Percentiles rank a stretch among this genome's conserved stretches.
Conservation (phyloP, 2,888 invertebrate genomes). For the Aphodius granarius region DNA sequence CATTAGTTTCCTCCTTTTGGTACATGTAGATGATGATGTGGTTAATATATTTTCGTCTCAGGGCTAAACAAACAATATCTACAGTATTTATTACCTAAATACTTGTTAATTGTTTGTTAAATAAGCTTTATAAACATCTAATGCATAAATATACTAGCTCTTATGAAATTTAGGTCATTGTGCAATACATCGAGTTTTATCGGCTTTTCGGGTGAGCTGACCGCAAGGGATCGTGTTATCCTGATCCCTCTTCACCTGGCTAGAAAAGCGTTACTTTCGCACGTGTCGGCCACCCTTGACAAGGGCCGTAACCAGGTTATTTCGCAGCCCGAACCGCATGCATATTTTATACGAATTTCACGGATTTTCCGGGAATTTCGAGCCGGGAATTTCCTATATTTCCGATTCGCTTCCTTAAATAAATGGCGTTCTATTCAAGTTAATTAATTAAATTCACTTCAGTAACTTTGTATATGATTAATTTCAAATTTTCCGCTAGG, state of each 20-base stretch:
- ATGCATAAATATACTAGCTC: neutral
- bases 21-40: no score
- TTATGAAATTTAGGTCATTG: no score
- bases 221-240: neutral
- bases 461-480: neutral
- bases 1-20: no score
- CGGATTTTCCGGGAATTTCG: neutral
- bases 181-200: neutral
- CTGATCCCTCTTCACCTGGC: neutral
- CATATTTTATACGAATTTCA: neutral
- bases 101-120: no score
- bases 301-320: neutral
- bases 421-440: no score
- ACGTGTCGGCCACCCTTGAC: neutral
- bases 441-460: no score
- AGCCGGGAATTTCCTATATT: neutral
- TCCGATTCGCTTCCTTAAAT: neutral
- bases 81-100: no score
- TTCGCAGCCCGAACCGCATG: neutral
- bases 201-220: neutral
- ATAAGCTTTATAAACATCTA: no score
- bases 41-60: no score
- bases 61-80: no score
- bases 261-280: neutral
- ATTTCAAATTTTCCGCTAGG: neutral